Evolutionary conservation across 2,113 vertebrate species (phyloP), one percentile per base, ranked within the genome.

Genomic region (Hypocryptadius cinnamomeus): DNA sequence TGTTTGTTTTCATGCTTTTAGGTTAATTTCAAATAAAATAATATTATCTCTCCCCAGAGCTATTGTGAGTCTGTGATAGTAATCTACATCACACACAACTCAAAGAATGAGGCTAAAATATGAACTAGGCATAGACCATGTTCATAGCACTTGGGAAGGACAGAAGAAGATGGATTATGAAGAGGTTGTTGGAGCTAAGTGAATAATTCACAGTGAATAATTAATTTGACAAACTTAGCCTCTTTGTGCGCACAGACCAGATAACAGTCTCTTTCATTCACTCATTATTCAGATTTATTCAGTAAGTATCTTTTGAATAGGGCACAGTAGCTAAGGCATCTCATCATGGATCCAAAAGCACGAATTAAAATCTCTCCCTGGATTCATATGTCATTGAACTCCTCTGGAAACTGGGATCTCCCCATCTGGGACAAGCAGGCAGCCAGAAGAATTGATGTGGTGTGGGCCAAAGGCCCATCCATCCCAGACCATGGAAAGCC

Each of bases 151-250:
- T 92, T 87, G 54, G 37, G 45, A 89, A 45, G 85, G 84, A 79
- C 48, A 79, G 92, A 92, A 83, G 77, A 94, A 86, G 94, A 95
- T 85, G 82, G 85, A 96, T 96, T 96, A 91, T 50, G 54, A 74
- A 91, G 50, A 60, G 85, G 78, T 87, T 92, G 53, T 39, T 82
- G 69, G 87, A 85, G 90, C 60, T 91, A 91, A 95, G 91, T 93
- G 92, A 96, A 82, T 88, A 93, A 94, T 86, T 96, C 83, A 78
- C 90, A 83, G 64, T 85, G 90, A 95, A 92, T 96, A 92, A 95
- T 93, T 96, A 91, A 96, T 96, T 92, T 97, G 79, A 96, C 92
- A 94, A 94, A 96, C 71, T 96, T 90, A 92, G 64, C 19, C 64
- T 86, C 82, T 95, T 93, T 94, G 85, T 95, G 85, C 23, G 0